A percentile compares a stretch with the other conserved stretches of the same genome.
Evolutionary conservation across 2,888 invertebrate species (phyloP).

Genomic region (Phyllotreta cruciferae): DNA sequence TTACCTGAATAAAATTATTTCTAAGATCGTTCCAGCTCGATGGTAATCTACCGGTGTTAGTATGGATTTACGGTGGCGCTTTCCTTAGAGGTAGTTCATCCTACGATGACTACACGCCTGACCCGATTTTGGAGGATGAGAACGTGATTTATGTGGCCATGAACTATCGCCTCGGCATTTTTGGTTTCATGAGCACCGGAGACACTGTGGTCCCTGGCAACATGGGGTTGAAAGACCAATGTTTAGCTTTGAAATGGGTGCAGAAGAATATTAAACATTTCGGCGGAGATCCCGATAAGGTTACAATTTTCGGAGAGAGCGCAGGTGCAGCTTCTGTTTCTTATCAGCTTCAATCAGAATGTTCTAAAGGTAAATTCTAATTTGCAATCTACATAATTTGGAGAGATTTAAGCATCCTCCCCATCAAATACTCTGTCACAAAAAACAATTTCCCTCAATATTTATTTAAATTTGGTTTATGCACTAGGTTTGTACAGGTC

Average conservation of each 20-base stretch:
- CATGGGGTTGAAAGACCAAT: constrained; percentile 46
- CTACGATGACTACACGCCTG: constrained; percentile 39
- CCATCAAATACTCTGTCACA: neutral
- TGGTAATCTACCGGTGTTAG: constrained; percentile 40
- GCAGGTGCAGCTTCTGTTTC: constrained; percentile 46
- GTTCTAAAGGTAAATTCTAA: constrained; percentile 37
- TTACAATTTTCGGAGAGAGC: constrained; percentile 47
- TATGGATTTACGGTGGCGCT: constrained; percentile 46
- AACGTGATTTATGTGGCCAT: constrained; percentile 43
- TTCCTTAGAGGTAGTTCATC: constrained; percentile 40
- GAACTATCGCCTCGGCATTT: constrained; percentile 44
- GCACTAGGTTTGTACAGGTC: constrained; percentile 43
- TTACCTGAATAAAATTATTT: neutral
- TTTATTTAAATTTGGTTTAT: constrained; percentile 4
- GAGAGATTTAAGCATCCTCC: no score
- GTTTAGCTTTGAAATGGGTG: constrained; percentile 46
- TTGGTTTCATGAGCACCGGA: constrained; percentile 44
- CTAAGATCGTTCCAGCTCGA: constrained; percentile 20
- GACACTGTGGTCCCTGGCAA: constrained; percentile 45
- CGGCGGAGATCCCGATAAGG: constrained; percentile 44
- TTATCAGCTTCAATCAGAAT: constrained; percentile 41
- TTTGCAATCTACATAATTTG: no score
- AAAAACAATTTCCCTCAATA: neutral
- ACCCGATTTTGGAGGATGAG: constrained; percentile 42
- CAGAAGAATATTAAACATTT: constrained; percentile 42